Conservation (phyloP, 2,888 invertebrate species). For the Timandra comae region DNA sequence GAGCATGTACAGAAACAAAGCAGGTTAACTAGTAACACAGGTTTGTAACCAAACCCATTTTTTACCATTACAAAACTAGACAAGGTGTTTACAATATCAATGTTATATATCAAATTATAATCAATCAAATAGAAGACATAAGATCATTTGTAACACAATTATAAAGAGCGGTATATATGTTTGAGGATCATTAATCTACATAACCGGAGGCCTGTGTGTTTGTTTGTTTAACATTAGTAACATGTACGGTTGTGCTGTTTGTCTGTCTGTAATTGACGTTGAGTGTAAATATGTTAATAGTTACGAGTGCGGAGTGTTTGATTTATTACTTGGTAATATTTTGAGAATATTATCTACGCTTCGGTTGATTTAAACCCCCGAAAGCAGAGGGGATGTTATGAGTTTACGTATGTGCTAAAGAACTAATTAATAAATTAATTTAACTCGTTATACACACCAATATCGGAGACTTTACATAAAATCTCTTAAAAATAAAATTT, state of each 20-base stretch:
- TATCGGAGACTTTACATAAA: too few species aligned
- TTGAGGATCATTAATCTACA: constrained; percentile 64
- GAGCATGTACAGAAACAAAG: too few species aligned
- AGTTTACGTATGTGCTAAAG: too few species aligned
- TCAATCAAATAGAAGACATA: constrained; percentile 48
- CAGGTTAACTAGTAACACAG: too few species aligned
- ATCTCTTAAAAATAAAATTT: too few species aligned
- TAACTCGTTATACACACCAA: too few species aligned
- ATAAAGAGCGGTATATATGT: constrained; percentile 43
- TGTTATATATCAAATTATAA: constrained; percentile 27
- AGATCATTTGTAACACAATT: constrained; percentile 68
- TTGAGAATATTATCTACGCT: too few species aligned
- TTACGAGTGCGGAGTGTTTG: constrained; percentile 19
- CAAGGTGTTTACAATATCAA: constrained; percentile 22
- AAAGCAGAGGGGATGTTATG: too few species aligned
- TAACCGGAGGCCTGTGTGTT: constrained; percentile 52
- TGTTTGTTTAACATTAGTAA: constrained; percentile 45
- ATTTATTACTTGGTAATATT: too few species aligned
- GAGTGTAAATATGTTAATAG: constrained; percentile 36
- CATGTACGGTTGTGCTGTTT: not conserved
- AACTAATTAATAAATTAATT: too few species aligned
- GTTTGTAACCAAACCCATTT: too few species aligned
- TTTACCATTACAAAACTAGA: constrained; percentile 8
- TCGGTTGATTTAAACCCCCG: too few species aligned
- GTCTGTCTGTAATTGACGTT: constrained; percentile 24